These are phyloP conservation scores for Oophaga sylvatica DNA, from an alignment of 2,797 vertebrate species.

Conservation along the genomic window DNA sequence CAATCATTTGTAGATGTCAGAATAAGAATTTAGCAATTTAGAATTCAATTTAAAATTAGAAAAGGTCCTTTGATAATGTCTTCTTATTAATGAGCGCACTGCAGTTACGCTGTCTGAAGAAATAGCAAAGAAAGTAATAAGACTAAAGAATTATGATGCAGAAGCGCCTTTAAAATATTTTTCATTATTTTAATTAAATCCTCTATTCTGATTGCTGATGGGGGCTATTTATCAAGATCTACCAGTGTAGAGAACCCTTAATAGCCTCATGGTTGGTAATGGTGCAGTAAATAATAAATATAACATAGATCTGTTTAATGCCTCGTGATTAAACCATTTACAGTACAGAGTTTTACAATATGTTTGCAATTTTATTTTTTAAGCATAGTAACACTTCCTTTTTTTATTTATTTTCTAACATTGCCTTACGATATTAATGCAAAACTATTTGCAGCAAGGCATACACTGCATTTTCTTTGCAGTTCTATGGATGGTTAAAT, in stretches of 20 bases:
- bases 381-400: neutral
- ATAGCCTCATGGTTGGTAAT: slow-evolving; percentile 49
- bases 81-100: slow-evolving; percentile 59
- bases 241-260: slow-evolving; percentile 22
- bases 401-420: neutral
- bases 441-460: neutral
- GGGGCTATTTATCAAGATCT: slow-evolving; percentile 49
- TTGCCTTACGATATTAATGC: neutral
- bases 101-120: slow-evolving; percentile 41
- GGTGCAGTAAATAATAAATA: slow-evolving; percentile 52
- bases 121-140: slow-evolving; percentile 59
- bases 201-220: slow-evolving; percentile 51
- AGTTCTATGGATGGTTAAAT: neutral
- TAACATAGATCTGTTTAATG: slow-evolving; percentile 16
- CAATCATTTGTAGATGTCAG: slow-evolving; percentile 61
- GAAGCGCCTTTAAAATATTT: slow-evolving; percentile 56
- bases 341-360: neutral
- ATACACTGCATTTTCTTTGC: neutral
- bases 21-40: slow-evolving; percentile 61
- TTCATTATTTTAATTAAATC: slow-evolving; percentile 62
- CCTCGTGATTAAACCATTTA: neutral
- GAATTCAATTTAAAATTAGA: slow-evolving; percentile 62
- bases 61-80: slow-evolving; percentile 61
- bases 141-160: slow-evolving; percentile 54
- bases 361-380: slow-evolving; percentile 6